Evolutionary conservation across 2,888 invertebrate species (phyloP).

Genomic region (Chrysomela aeneicollis): DNA sequence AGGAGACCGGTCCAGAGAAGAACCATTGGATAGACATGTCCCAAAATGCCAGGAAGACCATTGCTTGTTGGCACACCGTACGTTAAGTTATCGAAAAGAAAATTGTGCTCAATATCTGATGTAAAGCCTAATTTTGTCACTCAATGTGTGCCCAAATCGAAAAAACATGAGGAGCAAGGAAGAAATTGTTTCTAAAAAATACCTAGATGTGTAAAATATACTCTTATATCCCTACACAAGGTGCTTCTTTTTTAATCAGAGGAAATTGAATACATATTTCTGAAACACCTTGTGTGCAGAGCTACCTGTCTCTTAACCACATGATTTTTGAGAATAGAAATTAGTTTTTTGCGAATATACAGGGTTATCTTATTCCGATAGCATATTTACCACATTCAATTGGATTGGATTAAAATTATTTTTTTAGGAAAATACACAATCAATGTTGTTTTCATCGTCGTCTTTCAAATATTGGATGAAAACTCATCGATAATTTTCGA

Average conservation of each 20-base stretch:
- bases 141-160: not conserved
- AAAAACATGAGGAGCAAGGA: not conserved
- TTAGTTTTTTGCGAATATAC: not conserved
- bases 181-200: not conserved
- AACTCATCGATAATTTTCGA: too few species aligned
- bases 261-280: not conserved
- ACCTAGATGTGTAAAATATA: too few species aligned
- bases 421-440: too few species aligned
- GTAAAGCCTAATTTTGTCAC: slow-evolving; percentile 1
- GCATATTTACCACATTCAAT: too few species aligned
- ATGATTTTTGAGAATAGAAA: not conserved
- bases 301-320: not conserved
- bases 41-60: slow-evolving; percentile 84
- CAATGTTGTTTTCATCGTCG: too few species aligned
- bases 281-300: not conserved
- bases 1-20: slow-evolving; percentile 72
- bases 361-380: not conserved
- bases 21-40: slow-evolving; percentile 92
- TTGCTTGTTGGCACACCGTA: slow-evolving; percentile 84
- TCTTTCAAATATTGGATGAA: too few species aligned
- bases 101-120: slow-evolving; percentile 32
- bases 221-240: too few species aligned
- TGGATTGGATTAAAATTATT: too few species aligned
- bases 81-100: slow-evolving; percentile 43
- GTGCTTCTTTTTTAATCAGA: not conserved